A percentile compares a stretch with the other conserved stretches of the same genome.
Conservation (phyloP, 2,888 invertebrate genomes). For the Lithosia quadra region DNA sequence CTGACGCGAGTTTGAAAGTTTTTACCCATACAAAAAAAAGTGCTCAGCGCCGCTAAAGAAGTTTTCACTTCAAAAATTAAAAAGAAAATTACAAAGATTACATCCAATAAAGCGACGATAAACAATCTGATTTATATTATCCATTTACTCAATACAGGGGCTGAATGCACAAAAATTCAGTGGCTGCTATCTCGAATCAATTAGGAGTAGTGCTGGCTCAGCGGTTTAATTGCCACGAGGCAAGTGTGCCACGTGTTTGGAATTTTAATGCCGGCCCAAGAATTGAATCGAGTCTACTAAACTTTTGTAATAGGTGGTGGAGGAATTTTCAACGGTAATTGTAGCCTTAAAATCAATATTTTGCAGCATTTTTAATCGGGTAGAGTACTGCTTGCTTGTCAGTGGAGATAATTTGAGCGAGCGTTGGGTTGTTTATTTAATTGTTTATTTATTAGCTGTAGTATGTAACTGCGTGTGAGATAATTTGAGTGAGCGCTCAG, state of each 20-base stretch:
- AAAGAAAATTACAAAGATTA: not conserved
- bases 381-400: not conserved
- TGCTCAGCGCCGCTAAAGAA: no score
- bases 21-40: no score
- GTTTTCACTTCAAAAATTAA: not conserved
- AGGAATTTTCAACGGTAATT: constrained; percentile 2
- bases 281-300: constrained; percentile 49
- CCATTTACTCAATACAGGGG: constrained; percentile 12
- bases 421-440: not conserved
- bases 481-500: no score
- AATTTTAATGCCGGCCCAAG: constrained; percentile 55
- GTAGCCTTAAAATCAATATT: constrained; percentile 12
- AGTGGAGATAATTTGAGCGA: not conserved
- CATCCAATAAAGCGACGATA: not conserved
- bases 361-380: not conserved
- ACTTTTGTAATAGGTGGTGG: constrained; percentile 22
- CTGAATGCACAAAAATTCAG: constrained; percentile 29
- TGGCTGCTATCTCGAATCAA: constrained; percentile 57
- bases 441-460: no score
- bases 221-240: constrained; percentile 61
- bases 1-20: no score
- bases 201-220: constrained; percentile 50
- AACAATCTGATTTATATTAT: constrained; percentile 4
- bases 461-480: no score
- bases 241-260: constrained; percentile 54